Conservation (phyloP, 2,888 invertebrate species). For the Spodoptera exigua region DNA sequence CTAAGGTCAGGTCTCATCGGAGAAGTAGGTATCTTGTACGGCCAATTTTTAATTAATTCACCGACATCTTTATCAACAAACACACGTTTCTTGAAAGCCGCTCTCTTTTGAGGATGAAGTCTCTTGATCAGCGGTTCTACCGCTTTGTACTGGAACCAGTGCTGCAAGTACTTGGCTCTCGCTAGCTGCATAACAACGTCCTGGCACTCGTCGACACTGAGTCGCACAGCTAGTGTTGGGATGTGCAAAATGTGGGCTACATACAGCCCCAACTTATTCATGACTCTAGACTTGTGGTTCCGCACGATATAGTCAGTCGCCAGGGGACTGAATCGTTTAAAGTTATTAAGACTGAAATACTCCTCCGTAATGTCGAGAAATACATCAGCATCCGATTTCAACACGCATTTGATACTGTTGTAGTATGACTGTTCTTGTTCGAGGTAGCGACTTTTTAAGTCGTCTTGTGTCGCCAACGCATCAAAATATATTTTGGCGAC, state of each 20-base stretch:
- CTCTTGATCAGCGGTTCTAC: slow-evolving; percentile 72
- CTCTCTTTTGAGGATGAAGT: slow-evolving; percentile 61
- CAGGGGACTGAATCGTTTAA: slow-evolving; percentile 53
- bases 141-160: slow-evolving; percentile 68
- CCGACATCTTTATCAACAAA: slow-evolving; percentile 70
- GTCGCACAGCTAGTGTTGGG: slow-evolving; percentile 64
- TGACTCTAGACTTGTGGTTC: slow-evolving; percentile 65
- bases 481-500: slow-evolving; percentile 70
- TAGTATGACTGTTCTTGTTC: slow-evolving; percentile 58
- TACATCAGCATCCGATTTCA: slow-evolving; percentile 66
- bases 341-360: slow-evolving; percentile 58
- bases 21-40: slow-evolving; percentile 57
- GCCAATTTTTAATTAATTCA: slow-evolving; percentile 61
- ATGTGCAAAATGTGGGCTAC: slow-evolving; percentile 65
- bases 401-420: slow-evolving; percentile 63
- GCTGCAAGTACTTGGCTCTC: slow-evolving; percentile 65
- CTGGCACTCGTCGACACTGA: slow-evolving; percentile 68
- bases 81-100: slow-evolving; percentile 66
- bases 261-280: slow-evolving; percentile 71
- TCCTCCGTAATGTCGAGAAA: slow-evolving; percentile 71
- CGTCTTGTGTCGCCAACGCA: slow-evolving; percentile 56
- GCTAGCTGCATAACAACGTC: slow-evolving; percentile 67
- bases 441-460: slow-evolving; percentile 57
- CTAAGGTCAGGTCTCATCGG: slow-evolving; percentile 4
- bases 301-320: slow-evolving; percentile 68